Conservation (phyloP, 2,113 vertebrate species). For the Elachura formosa region DNA sequence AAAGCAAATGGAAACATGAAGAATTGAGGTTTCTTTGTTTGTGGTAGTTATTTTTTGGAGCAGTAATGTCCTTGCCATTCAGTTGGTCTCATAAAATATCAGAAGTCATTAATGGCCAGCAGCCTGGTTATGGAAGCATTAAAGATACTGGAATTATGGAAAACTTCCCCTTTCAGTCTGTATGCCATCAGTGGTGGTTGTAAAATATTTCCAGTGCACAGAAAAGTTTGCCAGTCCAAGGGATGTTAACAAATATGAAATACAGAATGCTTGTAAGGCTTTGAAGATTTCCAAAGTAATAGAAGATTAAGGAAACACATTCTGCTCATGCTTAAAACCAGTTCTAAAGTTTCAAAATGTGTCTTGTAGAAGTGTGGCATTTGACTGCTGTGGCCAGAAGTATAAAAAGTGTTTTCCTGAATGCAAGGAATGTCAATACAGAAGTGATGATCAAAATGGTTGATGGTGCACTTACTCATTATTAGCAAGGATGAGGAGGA, state of each 20-base stretch:
- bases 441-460: not conserved
- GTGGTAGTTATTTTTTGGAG: not conserved
- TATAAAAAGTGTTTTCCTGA: not conserved
- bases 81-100: not conserved
- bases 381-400: not conserved
- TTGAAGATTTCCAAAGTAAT: not conserved
- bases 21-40: not conserved
- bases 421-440: not conserved
- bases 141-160: not conserved
- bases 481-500: not conserved
- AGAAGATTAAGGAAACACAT: not conserved
- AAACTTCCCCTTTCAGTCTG: not conserved
- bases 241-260: not conserved
- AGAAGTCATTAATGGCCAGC: not conserved
- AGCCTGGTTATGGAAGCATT: not conserved
- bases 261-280: not conserved
- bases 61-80: not conserved
- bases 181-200: not conserved
- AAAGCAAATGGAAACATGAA: not conserved
- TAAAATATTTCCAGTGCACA: not conserved
- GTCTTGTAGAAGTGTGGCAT: not conserved
- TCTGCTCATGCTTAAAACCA: not conserved
- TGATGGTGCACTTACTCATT: not conserved
- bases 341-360: not conserved
- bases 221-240: not conserved